These are phyloP conservation scores for Bufo bufo DNA, from an alignment of 2,113 vertebrate genomes.

Conservation along the genomic window DNA sequence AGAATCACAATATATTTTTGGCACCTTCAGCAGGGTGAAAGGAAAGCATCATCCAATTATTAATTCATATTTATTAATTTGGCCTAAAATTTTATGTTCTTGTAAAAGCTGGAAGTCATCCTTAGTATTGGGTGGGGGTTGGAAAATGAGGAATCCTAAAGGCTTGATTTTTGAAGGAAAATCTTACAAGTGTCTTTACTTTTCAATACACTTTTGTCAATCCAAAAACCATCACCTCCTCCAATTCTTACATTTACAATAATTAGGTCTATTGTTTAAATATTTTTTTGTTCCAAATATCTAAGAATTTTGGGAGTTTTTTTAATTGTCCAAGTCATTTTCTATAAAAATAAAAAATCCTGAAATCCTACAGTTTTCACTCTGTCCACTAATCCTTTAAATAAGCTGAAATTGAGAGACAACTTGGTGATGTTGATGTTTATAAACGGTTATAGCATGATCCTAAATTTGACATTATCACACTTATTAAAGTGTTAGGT, in stretches of 20 bases:
- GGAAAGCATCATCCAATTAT: neutral
- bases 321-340: too few relatives aligned
- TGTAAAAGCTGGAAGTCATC: neutral
- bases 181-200: neutral
- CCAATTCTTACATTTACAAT: neutral
- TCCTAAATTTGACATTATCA: too few relatives aligned
- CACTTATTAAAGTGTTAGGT: too few relatives aligned
- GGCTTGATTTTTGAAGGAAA: neutral
- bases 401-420: too few relatives aligned
- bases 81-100: neutral
- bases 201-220: neutral
- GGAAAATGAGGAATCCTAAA: neutral
- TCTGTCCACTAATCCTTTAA: too few relatives aligned
- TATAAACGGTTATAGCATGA: too few relatives aligned
- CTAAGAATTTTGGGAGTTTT: too few relatives aligned
- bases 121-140: constrained; percentile 1
- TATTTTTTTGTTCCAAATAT: too few relatives aligned
- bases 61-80: constrained; percentile 12
- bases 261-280: neutral
- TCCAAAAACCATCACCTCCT: neutral
- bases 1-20: neutral
- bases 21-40: neutral
- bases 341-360: too few relatives aligned
- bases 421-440: too few relatives aligned
- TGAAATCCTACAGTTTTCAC: too few relatives aligned